phyloP scores from a whole-genome alignment of 2,888 invertebrate genomes.

The Drosophila paucipuncta region DNA sequence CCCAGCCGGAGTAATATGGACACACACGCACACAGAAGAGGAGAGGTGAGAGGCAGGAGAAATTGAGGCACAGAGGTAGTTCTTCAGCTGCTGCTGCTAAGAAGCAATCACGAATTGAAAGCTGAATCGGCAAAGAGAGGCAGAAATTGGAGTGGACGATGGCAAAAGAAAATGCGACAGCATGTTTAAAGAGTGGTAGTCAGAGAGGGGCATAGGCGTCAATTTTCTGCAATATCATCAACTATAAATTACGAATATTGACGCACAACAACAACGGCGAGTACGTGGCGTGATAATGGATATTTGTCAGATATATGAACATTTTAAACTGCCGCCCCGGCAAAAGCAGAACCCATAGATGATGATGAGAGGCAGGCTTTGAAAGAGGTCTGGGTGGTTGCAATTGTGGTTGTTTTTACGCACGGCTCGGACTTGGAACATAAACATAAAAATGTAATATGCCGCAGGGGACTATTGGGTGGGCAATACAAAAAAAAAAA shows the following conservation, averaged over 20 bases:
- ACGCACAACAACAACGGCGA: slow-evolving; percentile 53
- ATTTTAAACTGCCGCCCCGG: slow-evolving; percentile 75
- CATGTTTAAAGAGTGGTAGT: background rate
- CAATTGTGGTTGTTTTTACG: slow-evolving; percentile 37
- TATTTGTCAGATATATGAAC: slow-evolving; percentile 80
- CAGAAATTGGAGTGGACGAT: slow-evolving; percentile 31
- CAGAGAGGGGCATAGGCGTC: slow-evolving; percentile 6
- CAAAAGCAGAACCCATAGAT: slow-evolving; percentile 6
- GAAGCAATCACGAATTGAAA: slow-evolving; percentile 78
- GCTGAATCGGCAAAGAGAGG: slow-evolving; percentile 76
- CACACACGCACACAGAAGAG: slow-evolving; percentile 11
- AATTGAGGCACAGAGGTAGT: slow-evolving; percentile 22
- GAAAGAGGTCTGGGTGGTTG: background rate
- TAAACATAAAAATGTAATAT: slow-evolving; percentile 79
- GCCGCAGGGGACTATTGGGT: slow-evolving; percentile 65
- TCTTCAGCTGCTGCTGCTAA: slow-evolving; percentile 59
- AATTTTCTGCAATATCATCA: slow-evolving; percentile 78
- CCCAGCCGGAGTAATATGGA: slow-evolving; percentile 27
- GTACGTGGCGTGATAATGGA: slow-evolving; percentile 82
- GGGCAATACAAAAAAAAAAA: background rate
- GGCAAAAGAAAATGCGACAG: slow-evolving; percentile 24
- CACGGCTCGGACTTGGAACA: slow-evolving; percentile 58
- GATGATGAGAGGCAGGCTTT: background rate
- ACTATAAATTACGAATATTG: slow-evolving; percentile 81
- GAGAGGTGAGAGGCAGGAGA: too few species aligned